A percentile compares a stretch with the other conserved stretches of the same genome.
Evolutionary conservation across 2,888 invertebrate genomes (phyloP).

Genomic region (Iselma pallidipennis): DNA sequence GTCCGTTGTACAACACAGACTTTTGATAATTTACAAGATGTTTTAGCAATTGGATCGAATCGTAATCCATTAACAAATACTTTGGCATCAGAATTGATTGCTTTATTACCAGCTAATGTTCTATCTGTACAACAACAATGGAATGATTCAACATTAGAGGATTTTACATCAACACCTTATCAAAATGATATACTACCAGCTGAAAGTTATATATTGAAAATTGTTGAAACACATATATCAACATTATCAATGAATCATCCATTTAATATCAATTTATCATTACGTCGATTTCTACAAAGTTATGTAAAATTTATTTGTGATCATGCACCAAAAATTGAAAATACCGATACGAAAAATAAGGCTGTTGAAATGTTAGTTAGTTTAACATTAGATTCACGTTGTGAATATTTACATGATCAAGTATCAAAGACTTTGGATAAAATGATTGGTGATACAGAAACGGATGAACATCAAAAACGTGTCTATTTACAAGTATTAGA

Average conservation of each 20-base stretch:
- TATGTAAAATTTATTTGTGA: constrained; percentile 68
- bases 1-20: constrained; percentile 58
- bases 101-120: constrained; percentile 61
- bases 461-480: constrained; percentile 67
- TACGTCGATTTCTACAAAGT: constrained; percentile 68
- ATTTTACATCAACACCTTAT: constrained; percentile 69
- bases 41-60: constrained; percentile 56
- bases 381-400: constrained; percentile 74
- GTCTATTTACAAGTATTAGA: constrained; percentile 68
- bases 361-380: constrained; percentile 74
- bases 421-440: constrained; percentile 66
- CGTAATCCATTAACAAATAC: constrained; percentile 49
- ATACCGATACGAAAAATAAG: constrained; percentile 64
- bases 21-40: constrained; percentile 53
- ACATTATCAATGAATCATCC: constrained; percentile 64
- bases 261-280: constrained; percentile 65
- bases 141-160: constrained; percentile 61
- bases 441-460: constrained; percentile 65
- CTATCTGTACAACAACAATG: constrained; percentile 65
- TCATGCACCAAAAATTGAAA: constrained; percentile 65
- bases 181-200: constrained; percentile 79
- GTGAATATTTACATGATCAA: constrained; percentile 72
- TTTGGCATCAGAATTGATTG: constrained; percentile 59
- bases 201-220: constrained; percentile 79
- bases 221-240: constrained; percentile 69